Conservation (phyloP, 2,888 invertebrate species). For the Conus canariensis region DNA sequence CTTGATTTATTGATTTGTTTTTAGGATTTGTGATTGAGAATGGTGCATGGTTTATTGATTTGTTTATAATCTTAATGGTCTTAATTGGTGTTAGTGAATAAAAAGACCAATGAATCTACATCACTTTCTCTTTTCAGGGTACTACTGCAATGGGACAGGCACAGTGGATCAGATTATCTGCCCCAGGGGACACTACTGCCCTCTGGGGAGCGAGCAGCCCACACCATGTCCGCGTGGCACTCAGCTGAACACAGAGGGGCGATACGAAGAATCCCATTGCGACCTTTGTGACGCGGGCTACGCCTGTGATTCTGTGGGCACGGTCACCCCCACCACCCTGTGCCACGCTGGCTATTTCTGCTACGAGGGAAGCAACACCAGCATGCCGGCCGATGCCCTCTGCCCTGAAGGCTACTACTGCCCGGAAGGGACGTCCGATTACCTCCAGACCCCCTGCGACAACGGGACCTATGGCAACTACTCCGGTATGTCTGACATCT, state of each 20-base stretch:
- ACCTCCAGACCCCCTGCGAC: conserved; percentile 67
- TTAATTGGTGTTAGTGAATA: no score
- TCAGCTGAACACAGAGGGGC: conserved; percentile 63
- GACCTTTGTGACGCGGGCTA: conserved; percentile 68
- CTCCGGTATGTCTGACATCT: conserved; percentile 57
- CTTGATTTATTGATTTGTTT: not conserved
- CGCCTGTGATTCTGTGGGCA: conserved; percentile 72
- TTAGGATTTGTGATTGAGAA: no score
- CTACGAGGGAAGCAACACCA: conserved; percentile 60
- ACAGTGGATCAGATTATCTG: conserved; percentile 68
- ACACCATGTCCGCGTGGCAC: conserved; percentile 74
- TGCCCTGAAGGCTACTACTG: conserved; percentile 76
- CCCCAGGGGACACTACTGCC: conserved; percentile 74
- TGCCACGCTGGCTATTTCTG: conserved; percentile 75
- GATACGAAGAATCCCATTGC: conserved; percentile 68
- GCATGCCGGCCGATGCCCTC: conserved; percentile 65
- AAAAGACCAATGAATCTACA: no score
- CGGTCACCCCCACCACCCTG: conserved; percentile 56
- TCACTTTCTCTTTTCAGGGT: conserved; percentile 55
- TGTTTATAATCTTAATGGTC: not conserved
- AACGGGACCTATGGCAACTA: conserved; percentile 76
- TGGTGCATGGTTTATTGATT: not conserved
- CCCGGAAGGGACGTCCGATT: conserved; percentile 69
- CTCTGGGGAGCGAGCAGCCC: conserved; percentile 69
- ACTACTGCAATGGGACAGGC: conserved; percentile 73